Conservation (phyloP, 2,797 vertebrate species). For the Myotis planiceps region DNA sequence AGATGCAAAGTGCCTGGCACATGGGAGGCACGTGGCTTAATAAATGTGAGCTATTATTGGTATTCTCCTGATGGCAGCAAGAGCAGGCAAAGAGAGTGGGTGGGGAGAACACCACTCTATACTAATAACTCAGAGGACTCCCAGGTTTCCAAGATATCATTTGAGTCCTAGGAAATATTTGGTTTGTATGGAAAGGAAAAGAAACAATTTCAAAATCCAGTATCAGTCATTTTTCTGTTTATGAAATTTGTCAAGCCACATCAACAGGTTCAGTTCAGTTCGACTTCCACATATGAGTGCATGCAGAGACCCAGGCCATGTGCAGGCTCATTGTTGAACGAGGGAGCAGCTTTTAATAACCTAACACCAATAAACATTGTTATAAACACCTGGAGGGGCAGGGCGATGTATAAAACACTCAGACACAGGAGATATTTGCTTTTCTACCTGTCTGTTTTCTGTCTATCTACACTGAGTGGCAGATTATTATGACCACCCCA, state of each 20-base stretch:
- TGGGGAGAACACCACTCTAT: neutral
- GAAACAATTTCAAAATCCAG: neutral
- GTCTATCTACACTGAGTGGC: neutral
- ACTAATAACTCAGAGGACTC: neutral
- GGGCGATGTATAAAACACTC: neutral
- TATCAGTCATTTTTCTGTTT: neutral
- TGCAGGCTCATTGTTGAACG: neutral
- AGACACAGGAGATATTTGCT: neutral
- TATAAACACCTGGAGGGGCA: neutral
- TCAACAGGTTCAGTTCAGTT: constrained; percentile 13
- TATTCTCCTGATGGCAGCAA: neutral
- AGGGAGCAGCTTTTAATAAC: neutral
- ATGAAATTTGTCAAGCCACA: neutral
- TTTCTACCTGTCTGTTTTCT: neutral
- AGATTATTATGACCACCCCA: too few species aligned
- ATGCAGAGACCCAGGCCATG: neutral
- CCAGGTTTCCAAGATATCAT: neutral
- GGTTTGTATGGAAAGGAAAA: constrained; percentile 10
- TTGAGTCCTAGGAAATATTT: constrained; percentile 22
- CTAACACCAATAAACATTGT: neutral
- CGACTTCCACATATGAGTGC: neutral
- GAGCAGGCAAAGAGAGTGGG: neutral
- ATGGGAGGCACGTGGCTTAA: neutral
- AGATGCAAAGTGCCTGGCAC: constrained; percentile 30
- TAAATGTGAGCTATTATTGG: neutral